These are phyloP conservation scores for Siderastrea siderea DNA, from an alignment of 92 coral and sea anemone species.

Conservation along the genomic window DNA sequence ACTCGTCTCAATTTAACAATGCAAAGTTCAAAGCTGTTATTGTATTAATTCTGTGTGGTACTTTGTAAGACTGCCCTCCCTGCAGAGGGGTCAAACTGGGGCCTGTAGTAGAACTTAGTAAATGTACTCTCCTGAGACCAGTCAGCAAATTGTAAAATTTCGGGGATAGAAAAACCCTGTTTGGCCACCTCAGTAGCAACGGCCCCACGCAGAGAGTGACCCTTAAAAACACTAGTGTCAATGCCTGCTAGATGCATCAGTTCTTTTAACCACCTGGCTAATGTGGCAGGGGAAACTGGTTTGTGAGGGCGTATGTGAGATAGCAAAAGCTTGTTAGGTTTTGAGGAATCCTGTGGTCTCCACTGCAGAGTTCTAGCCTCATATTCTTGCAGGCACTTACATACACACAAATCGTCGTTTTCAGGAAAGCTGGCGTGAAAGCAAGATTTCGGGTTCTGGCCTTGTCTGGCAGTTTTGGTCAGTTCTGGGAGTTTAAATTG, in stretches of 20 bases:
- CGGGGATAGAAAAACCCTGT: constrained; percentile 48
- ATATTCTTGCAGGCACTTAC: constrained; percentile 51
- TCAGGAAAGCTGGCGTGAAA: constrained; percentile 66
- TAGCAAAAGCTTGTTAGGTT: no score
- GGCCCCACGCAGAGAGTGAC: no score
- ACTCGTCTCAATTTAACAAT: constrained; percentile 71
- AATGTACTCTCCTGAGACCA: constrained; percentile 60
- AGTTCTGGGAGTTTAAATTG: constrained; percentile 55
- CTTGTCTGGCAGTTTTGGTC: constrained; percentile 17
- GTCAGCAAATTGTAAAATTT: constrained; percentile 58
- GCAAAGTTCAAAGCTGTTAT: constrained; percentile 71
- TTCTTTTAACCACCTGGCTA: no score
- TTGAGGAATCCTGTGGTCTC: no score
- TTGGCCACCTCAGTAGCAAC: constrained; percentile 59
- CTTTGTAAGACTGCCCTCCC: constrained; percentile 62
- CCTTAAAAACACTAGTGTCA: no score
- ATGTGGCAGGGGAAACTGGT: no score
- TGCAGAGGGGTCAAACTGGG: constrained; percentile 48
- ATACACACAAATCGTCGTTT: constrained; percentile 36
- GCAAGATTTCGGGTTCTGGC: constrained; percentile 31
- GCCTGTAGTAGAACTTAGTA: constrained; percentile 45
- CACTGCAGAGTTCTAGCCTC: no score
- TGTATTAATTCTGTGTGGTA: background rate
- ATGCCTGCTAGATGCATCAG: no score
- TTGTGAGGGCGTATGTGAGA: no score